These are phyloP conservation scores for Cynocephalus volans DNA, from an alignment of 2,113 vertebrate genomes.

Conservation along the genomic window DNA sequence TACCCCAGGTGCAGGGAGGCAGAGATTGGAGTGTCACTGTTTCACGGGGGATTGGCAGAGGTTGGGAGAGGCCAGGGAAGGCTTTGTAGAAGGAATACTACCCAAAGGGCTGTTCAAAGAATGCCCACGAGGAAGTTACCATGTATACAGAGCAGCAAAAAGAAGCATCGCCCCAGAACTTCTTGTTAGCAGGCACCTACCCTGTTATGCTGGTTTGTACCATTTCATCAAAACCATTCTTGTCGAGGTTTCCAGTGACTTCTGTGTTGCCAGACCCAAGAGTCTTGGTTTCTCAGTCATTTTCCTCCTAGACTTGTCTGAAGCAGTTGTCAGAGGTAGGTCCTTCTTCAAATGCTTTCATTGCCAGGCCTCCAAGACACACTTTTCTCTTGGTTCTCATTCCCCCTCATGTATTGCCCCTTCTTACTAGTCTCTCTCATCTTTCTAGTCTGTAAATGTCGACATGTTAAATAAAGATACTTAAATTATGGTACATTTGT, in stretches of 20 bases:
- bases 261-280: rapidly evolving
- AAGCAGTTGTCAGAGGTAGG: background rate
- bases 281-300: background rate
- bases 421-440: background rate
- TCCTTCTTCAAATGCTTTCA: background rate
- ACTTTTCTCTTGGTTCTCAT: background rate
- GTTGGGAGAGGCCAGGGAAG: background rate
- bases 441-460: background rate
- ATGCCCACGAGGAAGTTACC: background rate
- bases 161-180: background rate
- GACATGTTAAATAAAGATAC: background rate
- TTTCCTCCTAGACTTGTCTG: rapidly evolving
- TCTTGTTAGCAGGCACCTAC: too few relatives aligned
- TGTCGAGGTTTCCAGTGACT: background rate
- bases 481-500: background rate
- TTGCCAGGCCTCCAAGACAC: background rate
- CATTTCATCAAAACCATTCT: rapidly evolving
- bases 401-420: too few relatives aligned
- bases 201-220: background rate
- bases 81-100: background rate
- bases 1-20: background rate
- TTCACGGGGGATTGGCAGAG: background rate
- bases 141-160: background rate
- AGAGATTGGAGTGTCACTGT: background rate
- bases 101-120: background rate